phyloP scores from a whole-genome alignment of 2,113 vertebrate species.

The Osmerus eperlanus region DNA sequence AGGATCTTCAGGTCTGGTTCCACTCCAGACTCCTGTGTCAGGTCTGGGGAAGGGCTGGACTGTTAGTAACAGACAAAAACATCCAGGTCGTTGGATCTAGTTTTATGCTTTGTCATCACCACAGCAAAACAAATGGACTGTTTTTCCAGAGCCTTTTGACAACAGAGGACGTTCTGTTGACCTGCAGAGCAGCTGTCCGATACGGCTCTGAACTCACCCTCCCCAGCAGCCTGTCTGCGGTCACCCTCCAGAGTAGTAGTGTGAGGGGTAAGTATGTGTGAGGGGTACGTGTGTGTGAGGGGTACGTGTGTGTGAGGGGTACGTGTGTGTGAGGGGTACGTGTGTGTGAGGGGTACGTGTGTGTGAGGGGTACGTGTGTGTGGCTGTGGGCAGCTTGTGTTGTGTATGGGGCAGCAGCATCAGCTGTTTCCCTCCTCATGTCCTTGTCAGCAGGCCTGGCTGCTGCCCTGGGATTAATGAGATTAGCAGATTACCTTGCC shows the following conservation, averaged over 20 bases:
- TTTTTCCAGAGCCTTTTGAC: conserved; percentile 32
- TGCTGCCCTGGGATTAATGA: conserved; percentile 61
- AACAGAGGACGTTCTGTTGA: conserved; percentile 5
- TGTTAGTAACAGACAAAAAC: conserved; percentile 51
- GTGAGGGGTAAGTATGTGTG: not conserved
- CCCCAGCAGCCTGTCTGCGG: conserved; percentile 17
- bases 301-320: too few relatives aligned
- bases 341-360: not conserved
- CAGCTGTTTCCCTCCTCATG: conserved; percentile 60
- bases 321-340: not conserved
- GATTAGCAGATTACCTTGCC: conserved; percentile 76
- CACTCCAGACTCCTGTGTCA: conserved; percentile 4
- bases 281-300: not conserved
- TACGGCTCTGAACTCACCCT: not conserved
- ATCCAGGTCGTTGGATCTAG: conserved; percentile 18
- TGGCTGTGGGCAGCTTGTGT: not conserved
- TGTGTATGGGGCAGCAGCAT: conserved; percentile 25
- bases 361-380: not conserved
- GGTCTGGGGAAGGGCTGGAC: conserved; percentile 32
- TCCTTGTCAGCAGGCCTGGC: conserved; percentile 47
- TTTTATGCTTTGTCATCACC: conserved; percentile 22
- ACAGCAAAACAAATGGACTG: conserved; percentile 12
- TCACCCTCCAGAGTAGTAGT: conserved; percentile 2
- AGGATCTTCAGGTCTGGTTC: not conserved
- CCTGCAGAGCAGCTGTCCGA: conserved; percentile 26